phyloP scores from a whole-genome alignment of 2,797 vertebrate species.

The Molothrus ater region DNA sequence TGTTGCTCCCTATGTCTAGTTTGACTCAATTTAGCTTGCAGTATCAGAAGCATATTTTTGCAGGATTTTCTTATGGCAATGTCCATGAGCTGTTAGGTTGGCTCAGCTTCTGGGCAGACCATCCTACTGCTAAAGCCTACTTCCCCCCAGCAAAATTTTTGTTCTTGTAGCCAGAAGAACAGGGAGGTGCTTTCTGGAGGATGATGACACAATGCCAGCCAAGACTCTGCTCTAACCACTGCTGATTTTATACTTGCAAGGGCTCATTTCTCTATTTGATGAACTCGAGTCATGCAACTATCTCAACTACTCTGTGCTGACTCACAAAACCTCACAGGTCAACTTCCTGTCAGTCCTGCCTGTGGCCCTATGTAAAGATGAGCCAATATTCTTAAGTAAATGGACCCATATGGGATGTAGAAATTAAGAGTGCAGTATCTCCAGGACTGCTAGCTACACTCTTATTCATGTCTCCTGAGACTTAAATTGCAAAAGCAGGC shows the following conservation, averaged over 20 bases:
- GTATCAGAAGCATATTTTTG: not conserved
- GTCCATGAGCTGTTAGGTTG: not conserved
- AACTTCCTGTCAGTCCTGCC: not conserved
- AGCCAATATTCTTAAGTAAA: not conserved
- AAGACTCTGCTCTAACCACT: not conserved
- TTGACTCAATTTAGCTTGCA: not conserved
- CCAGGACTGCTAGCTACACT: not conserved
- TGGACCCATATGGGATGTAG: accelerated
- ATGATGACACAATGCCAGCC: not conserved
- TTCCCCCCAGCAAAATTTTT: not conserved
- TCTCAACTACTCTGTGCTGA: not conserved
- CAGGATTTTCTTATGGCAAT: not conserved
- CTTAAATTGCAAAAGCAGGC: not conserved
- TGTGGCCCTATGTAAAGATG: not conserved
- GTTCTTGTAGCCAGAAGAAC: not conserved
- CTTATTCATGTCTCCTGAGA: not conserved
- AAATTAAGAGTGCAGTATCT: not conserved
- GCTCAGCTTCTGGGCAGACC: not conserved
- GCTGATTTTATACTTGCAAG: not conserved
- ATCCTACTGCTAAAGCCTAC: not conserved
- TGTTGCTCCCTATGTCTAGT: not conserved
- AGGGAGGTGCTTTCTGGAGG: not conserved
- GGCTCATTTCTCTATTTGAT: not conserved
- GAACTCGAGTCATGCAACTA: not conserved
- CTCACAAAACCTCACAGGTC: not conserved